These are phyloP conservation scores for Bactericera cockerelli DNA, from an alignment of 1,140 invertebrate genomes.

Conservation along the genomic window DNA sequence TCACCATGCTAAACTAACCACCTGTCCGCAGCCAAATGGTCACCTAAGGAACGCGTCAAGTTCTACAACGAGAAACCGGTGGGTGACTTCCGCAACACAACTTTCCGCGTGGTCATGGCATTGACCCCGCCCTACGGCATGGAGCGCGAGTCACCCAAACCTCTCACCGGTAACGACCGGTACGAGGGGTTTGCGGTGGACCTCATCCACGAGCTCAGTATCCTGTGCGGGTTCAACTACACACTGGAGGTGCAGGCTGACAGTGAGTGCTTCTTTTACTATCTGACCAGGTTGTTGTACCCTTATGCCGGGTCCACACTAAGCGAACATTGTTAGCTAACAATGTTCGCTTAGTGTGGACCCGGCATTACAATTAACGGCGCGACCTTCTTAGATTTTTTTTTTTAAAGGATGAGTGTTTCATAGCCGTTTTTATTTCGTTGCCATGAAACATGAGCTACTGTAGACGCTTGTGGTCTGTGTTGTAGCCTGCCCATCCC, in stretches of 20 bases:
- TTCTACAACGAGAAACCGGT: background rate
- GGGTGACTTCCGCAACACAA: slow-evolving; percentile 54
- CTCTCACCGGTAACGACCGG: slow-evolving; percentile 59
- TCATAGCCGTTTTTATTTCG: too few species aligned
- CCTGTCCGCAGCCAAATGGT: background rate
- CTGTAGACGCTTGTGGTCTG: too few species aligned
- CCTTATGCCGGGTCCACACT: too few species aligned
- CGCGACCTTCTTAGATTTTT: too few species aligned
- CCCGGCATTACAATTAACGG: too few species aligned
- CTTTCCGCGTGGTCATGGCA: slow-evolving; percentile 69
- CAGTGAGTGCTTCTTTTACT: too few species aligned
- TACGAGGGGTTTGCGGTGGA: slow-evolving; percentile 71
- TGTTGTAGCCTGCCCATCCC: too few species aligned
- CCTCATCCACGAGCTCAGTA: slow-evolving; percentile 55
- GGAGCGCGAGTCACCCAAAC: slow-evolving; percentile 53
- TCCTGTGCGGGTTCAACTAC: slow-evolving; percentile 73
- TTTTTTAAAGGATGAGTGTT: too few species aligned
- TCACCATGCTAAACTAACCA: background rate
- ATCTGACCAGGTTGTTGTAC: too few species aligned
- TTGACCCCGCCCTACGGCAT: slow-evolving; percentile 76
- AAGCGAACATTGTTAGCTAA: too few species aligned
- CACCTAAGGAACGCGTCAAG: slow-evolving; percentile 1
- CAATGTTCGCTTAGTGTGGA: too few species aligned
- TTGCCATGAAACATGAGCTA: too few species aligned
- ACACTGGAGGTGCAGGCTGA: slow-evolving; percentile 60